Evolutionary conservation across 2,113 vertebrate species (phyloP).

Genomic region (Elachura formosa): DNA sequence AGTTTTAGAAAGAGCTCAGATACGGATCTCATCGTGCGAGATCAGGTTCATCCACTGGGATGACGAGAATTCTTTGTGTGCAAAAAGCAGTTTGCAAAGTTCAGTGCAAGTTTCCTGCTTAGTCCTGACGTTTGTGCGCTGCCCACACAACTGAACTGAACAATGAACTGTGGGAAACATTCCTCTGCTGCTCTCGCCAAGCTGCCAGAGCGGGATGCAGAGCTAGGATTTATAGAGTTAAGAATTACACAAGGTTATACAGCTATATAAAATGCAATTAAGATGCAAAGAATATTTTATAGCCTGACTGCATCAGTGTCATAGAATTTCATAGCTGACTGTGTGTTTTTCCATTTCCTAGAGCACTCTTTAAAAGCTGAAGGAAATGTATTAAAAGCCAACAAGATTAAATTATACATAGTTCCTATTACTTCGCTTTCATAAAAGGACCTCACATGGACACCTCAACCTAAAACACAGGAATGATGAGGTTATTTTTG

Average conservation of each 20-base stretch:
- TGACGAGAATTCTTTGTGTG: conserved; percentile 7
- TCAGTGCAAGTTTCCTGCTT: conserved; percentile 2
- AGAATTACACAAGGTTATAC: conserved; percentile 44
- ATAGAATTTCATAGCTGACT: conserved; percentile 55
- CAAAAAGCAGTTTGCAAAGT: conserved; percentile 15
- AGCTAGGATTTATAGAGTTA: conserved; percentile 44
- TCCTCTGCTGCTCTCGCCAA: neutral
- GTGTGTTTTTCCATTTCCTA: conserved; percentile 56
- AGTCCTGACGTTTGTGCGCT: neutral
- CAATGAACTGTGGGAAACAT: conserved; percentile 49
- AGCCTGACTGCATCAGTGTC: conserved; percentile 16
- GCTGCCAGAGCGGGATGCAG: conserved; percentile 16
- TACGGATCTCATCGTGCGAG: rapidly evolving
- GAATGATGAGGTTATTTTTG: conserved; percentile 27
- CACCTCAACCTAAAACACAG: conserved; percentile 22
- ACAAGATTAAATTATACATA: conserved; percentile 32
- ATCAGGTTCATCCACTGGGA: neutral
- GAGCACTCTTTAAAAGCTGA: conserved; percentile 55
- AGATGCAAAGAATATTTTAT: conserved; percentile 32
- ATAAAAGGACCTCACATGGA: conserved; percentile 53
- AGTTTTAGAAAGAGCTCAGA: neutral
- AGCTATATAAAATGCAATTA: conserved; percentile 59
- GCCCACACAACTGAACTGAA: neutral
- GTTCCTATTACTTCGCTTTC: conserved; percentile 37
- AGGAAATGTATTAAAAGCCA: conserved; percentile 50